Conservation (phyloP, 2,888 invertebrate genomes). For the Pachymerium ferrugineum region DNA sequence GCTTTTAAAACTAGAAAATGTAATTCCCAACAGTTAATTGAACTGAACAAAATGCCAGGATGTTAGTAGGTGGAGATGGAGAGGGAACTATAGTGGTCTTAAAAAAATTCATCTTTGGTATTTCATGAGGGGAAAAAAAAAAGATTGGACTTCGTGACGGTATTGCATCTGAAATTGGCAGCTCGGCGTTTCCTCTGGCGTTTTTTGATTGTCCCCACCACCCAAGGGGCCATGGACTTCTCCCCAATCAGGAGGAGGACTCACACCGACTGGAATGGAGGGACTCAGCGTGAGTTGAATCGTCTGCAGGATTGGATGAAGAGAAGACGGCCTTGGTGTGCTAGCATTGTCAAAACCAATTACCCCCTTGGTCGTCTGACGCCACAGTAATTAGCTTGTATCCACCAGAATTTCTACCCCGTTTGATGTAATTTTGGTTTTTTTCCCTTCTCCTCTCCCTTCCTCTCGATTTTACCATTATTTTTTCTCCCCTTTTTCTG, state of each 20-base stretch:
- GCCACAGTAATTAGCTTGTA: constrained; percentile 14
- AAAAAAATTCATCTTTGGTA: neutral
- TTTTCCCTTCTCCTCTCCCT: neutral
- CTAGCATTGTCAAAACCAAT: constrained; percentile 29
- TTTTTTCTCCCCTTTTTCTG: neutral
- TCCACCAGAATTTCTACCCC: neutral
- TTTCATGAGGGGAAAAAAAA: neutral
- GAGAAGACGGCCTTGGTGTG: constrained; percentile 25
- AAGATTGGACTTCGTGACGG: constrained; percentile 27
- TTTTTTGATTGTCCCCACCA: constrained; percentile 27
- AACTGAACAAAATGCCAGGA: neutral
- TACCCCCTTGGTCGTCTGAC: constrained; percentile 29
- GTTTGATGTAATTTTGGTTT: neutral
- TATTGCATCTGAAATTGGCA: constrained; percentile 27
- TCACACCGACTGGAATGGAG: constrained; percentile 15
- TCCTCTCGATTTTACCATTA: neutral
- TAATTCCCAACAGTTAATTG: constrained; percentile 16
- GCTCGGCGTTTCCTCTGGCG: neutral
- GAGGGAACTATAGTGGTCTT: neutral
- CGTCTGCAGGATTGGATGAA: constrained; percentile 28
- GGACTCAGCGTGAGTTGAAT: constrained; percentile 30
- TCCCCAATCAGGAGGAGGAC: constrained; percentile 19
- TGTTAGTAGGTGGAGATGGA: neutral
- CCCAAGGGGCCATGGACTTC: constrained; percentile 30
- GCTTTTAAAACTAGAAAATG: no score